These are phyloP conservation scores for Tenrec ecaudatus DNA, from an alignment of 2,113 vertebrate species.

Conservation along the genomic window DNA sequence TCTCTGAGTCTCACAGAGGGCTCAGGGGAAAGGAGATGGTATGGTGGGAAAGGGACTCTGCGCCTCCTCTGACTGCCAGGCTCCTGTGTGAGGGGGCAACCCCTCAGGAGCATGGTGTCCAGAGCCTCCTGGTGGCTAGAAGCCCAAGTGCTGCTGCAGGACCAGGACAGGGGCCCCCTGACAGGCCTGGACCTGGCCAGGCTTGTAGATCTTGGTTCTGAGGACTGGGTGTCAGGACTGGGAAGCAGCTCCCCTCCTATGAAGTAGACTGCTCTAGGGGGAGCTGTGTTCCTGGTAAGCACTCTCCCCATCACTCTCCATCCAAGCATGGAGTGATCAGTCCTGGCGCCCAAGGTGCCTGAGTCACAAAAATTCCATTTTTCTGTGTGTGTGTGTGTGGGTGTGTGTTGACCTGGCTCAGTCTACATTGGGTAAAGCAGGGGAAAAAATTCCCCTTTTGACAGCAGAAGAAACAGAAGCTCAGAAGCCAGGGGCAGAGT, in stretches of 20 bases:
- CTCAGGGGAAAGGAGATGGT: slow-evolving; percentile 86
- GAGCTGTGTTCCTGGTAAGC: too few relatives aligned
- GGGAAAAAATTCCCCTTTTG: not conserved
- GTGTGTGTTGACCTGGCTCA: not conserved
- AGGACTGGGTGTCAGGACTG: too few relatives aligned
- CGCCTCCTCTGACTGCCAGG: not conserved
- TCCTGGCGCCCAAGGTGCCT: too few relatives aligned
- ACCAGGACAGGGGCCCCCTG: slow-evolving; percentile 36
- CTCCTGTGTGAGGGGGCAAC: not conserved
- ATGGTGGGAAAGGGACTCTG: slow-evolving; percentile 55
- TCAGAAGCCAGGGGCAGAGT: not conserved
- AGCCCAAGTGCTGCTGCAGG: slow-evolving; percentile 69
- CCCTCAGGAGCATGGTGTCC: not conserved
- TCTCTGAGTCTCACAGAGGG: slow-evolving; percentile 85
- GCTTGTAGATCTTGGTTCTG: not conserved
- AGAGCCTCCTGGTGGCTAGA: slow-evolving; percentile 48
- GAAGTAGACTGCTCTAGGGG: accelerated
- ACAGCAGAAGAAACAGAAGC: not conserved
- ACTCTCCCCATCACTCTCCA: too few relatives aligned
- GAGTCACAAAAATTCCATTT: not conserved
- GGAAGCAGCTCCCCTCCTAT: accelerated
- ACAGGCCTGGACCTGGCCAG: not conserved
- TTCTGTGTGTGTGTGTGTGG: too few relatives aligned
- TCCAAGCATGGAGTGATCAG: too few relatives aligned
- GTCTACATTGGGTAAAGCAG: not conserved